phyloP scores from a whole-genome alignment of 2,113 vertebrate species.

The Erpornis zantholeuca region DNA sequence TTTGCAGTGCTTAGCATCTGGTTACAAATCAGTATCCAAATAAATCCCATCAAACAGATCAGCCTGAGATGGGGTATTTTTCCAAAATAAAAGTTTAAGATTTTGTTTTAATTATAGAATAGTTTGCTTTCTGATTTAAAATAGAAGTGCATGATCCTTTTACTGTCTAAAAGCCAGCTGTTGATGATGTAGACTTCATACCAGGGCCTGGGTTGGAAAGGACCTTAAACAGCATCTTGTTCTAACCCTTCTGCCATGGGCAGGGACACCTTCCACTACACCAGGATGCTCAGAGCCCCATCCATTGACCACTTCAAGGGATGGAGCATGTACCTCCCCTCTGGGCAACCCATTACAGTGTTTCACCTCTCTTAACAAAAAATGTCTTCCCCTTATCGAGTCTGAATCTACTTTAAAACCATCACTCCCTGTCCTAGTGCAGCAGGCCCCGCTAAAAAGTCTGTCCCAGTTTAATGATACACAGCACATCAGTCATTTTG shows the following conservation, averaged over 20 bases:
- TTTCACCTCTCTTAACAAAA: background rate
- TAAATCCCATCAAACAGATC: background rate
- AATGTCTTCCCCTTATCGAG: background rate
- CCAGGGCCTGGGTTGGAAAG: background rate
- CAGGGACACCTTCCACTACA: background rate
- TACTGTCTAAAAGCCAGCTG: background rate
- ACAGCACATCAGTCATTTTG: background rate
- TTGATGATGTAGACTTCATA: background rate
- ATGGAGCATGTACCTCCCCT: background rate
- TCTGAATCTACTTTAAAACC: background rate
- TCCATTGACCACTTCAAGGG: fast-evolving
- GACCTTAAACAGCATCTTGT: background rate
- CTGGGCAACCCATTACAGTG: background rate
- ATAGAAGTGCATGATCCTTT: background rate
- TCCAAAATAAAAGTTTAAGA: background rate
- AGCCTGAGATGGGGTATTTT: background rate
- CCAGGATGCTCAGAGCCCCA: background rate
- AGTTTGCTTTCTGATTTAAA: background rate
- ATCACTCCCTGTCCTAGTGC: background rate
- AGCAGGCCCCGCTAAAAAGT: background rate
- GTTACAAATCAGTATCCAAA: background rate
- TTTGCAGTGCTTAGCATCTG: background rate
- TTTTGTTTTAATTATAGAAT: background rate
- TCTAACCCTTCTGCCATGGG: too few relatives aligned
- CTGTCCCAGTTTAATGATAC: background rate